Conservation (phyloP, 1,140 invertebrate genomes). For the Phthorimaea operculella region DNA sequence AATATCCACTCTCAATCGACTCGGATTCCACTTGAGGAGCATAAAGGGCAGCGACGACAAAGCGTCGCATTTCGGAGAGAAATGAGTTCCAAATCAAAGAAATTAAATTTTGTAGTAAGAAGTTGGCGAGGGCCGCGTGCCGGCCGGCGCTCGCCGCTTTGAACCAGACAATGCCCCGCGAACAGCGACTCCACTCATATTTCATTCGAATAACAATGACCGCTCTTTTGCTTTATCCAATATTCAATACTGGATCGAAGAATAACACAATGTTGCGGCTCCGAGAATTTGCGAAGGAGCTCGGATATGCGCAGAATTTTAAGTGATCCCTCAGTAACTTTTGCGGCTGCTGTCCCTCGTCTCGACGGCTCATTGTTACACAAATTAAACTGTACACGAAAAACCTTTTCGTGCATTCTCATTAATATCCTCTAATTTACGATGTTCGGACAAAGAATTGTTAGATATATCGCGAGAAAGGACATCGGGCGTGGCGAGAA, state of each 20-base stretch:
- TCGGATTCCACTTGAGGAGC: conserved; percentile 37
- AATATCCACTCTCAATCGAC: conserved; percentile 45
- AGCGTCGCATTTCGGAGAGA: conserved; percentile 27
- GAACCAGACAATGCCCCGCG: conserved; percentile 36
- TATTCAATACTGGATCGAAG: conserved; percentile 33
- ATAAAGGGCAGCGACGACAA: conserved; percentile 45
- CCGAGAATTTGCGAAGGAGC: background rate
- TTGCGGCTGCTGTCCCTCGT: background rate
- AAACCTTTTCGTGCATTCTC: conserved; percentile 23
- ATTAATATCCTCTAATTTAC: conserved; percentile 35
- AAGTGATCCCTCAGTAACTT: background rate
- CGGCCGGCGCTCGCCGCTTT: conserved; percentile 20
- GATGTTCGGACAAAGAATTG: conserved; percentile 24
- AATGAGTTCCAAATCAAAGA: conserved; percentile 38
- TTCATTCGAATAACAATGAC: conserved; percentile 46
- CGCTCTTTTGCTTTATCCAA: conserved; percentile 35
- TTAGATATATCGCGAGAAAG: background rate
- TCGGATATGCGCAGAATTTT: background rate
- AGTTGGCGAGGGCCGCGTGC: conserved; percentile 20
- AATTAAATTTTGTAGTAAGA: conserved; percentile 50
- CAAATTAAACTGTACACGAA: conserved; percentile 19
- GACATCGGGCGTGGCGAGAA: conserved; percentile 14
- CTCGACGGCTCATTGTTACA: conserved; percentile 10
- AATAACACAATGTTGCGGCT: conserved; percentile 22
- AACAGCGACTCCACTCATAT: conserved; percentile 41